phyloP scores from a whole-genome alignment of 2,113 vertebrate genomes.

The Elgaria multicarinata region DNA sequence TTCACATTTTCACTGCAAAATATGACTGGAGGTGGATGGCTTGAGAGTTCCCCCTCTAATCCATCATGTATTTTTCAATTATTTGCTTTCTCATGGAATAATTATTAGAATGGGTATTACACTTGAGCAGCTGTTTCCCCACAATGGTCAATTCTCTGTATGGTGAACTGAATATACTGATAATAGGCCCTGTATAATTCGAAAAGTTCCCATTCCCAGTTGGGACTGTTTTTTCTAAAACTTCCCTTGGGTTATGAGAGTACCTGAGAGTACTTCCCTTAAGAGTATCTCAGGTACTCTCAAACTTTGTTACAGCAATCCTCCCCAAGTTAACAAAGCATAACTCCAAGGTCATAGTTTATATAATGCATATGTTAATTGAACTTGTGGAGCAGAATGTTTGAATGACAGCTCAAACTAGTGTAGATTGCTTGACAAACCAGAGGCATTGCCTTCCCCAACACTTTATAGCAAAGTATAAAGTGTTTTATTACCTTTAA shows the following conservation, averaged over 20 bases:
- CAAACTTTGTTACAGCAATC: not conserved
- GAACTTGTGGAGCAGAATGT: not conserved
- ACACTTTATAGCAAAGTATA: no score
- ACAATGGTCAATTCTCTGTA: not conserved
- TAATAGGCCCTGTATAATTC: not conserved
- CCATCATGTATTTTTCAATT: not conserved
- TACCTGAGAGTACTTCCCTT: not conserved
- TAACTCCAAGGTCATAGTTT: not conserved
- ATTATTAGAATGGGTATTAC: rapidly evolving
- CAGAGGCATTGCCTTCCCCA: not conserved
- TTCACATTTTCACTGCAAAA: not conserved
- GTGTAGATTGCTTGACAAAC: not conserved
- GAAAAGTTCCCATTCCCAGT: not conserved
- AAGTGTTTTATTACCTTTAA: no score
- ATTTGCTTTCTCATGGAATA: not conserved
- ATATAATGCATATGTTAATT: not conserved
- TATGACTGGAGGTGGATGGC: not conserved
- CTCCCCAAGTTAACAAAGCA: not conserved
- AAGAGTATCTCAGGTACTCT: not conserved
- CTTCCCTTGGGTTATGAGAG: not conserved
- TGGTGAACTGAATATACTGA: not conserved
- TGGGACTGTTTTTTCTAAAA: not conserved
- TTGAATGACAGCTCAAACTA: not conserved
- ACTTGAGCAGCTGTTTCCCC: not conserved
- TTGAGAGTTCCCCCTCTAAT: not conserved